These are phyloP conservation scores for Drymonia ruficornis DNA, from an alignment of 2,888 invertebrate genomes.

Conservation along the genomic window DNA sequence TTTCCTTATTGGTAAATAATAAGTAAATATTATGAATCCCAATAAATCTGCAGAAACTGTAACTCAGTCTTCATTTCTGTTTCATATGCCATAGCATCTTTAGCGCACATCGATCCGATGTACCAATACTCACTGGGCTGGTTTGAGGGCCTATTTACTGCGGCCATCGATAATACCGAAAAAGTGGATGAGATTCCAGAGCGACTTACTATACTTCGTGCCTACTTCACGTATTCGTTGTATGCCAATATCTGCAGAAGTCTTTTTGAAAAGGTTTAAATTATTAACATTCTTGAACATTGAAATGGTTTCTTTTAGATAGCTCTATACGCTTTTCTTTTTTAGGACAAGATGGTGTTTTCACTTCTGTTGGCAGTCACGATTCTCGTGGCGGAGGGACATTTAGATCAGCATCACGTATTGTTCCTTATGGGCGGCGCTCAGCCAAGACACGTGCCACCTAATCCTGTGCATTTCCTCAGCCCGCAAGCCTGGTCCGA, in stretches of 20 bases:
- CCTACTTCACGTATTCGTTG: constrained; percentile 94
- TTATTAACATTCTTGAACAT: neutral
- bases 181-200: constrained; percentile 91
- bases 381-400: constrained; percentile 85
- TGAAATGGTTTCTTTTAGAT: neutral
- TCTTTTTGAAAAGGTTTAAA: constrained; percentile 92
- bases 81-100: constrained; percentile 81
- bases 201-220: constrained; percentile 89
- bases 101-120: constrained; percentile 98
- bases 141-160: constrained; percentile 95
- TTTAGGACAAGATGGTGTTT: constrained; percentile 94
- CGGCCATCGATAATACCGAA: constrained; percentile 94
- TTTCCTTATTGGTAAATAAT: constrained; percentile 91
- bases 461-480: constrained; percentile 70
- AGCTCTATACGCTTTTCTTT: neutral
- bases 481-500: constrained; percentile 74
- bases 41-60: neutral
- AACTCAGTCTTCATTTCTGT: neutral
- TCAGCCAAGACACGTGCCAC: constrained; percentile 56
- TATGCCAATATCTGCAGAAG: constrained; percentile 97
- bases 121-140: constrained; percentile 97
- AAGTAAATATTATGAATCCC: neutral
- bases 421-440: constrained; percentile 95
- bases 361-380: constrained; percentile 91
- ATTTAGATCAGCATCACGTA: constrained; percentile 88